Base-by-base conservation (phyloP, 2,888 invertebrate genomes). In the Tetranychus piercei region DNA sequence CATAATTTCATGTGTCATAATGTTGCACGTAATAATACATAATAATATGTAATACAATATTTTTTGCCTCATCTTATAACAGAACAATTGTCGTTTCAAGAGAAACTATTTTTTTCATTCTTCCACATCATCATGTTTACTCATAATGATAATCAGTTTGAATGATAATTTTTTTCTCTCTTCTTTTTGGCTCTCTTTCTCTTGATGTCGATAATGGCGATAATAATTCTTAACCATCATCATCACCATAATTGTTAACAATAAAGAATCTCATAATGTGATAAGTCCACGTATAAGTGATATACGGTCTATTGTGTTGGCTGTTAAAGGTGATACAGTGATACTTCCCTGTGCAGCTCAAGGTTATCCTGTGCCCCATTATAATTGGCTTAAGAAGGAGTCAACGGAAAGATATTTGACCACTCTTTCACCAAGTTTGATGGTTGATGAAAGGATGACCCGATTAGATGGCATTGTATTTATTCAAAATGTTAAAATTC, bases 331-430 rank as follows among this genome's bases (percentile, higher is more conserved):
- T 1, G 78, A 79, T n/a, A 79, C 79, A 1, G 79, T 81, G 1
- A 82, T 82, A 76, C 79, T 83, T 9, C 80, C 82, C 0, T 83
- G 83, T 78, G 82, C 81, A 1, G 82, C 82, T 66, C 81, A 80
- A 75, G 83, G 81, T 3, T 80, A 80, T 77, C 83, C 83, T 2
- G 78, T 81, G 0, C 83, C 83, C 6, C 79, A 77, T 6, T 83
- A 83, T 78, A 79, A 78, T 23, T 83, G 83, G 83, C 79, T 77
- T 65, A 79, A 79, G 72, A 77, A 80, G 18, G 72, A 73, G n/a
- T 23, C 22, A 23, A 20, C 34, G 5, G 34, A 69, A 22, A 23
- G 22, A 69, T 11, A 11, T 20, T 11, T 69, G 11, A 23, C 69
- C 5, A 11, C 11, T 22, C 66, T 18, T 20, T 66, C 20, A 20